Conservation (phyloP, 92 coral and sea anemone genomes). For the Porites divaricata region DNA sequence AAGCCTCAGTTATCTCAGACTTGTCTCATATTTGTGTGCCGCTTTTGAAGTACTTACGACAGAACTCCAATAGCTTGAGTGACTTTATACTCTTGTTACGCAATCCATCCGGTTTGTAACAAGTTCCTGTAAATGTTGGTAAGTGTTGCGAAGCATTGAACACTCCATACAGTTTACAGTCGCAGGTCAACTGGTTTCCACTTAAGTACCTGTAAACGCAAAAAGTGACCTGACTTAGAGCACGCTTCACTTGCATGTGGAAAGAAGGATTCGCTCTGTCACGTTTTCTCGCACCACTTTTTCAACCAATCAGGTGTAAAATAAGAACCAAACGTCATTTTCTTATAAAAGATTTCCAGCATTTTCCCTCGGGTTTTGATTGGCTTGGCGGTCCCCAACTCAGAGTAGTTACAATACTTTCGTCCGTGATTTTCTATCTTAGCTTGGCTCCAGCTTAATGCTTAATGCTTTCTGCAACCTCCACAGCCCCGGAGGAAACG, state of each 20-base stretch:
- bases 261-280: no score
- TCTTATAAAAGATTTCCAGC: no score
- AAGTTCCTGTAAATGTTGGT: slow-evolving; percentile 62
- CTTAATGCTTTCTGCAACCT: no score
- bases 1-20: no score
- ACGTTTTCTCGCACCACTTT: no score
- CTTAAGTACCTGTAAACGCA: slow-evolving; percentile 49
- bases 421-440: background rate
- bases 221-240: background rate
- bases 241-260: background rate
- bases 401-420: background rate
- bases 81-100: slow-evolving; percentile 55
- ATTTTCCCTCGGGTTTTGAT: no score
- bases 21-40: no score
- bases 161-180: slow-evolving; percentile 76
- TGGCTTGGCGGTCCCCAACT: no score
- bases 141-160: slow-evolving; percentile 58
- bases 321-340: no score
- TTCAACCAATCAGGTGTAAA: no score
- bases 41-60: slow-evolving; percentile 67
- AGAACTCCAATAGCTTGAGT: slow-evolving; percentile 78
- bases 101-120: slow-evolving; percentile 61
- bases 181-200: slow-evolving; percentile 80
- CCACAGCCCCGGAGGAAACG: no score
- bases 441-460: no score